A percentile compares a stretch with the other conserved stretches of the same genome.
These are phyloP conservation scores for Macrobrachium nipponense DNA, from an alignment of 1,140 invertebrate species.

Conservation along the genomic window DNA sequence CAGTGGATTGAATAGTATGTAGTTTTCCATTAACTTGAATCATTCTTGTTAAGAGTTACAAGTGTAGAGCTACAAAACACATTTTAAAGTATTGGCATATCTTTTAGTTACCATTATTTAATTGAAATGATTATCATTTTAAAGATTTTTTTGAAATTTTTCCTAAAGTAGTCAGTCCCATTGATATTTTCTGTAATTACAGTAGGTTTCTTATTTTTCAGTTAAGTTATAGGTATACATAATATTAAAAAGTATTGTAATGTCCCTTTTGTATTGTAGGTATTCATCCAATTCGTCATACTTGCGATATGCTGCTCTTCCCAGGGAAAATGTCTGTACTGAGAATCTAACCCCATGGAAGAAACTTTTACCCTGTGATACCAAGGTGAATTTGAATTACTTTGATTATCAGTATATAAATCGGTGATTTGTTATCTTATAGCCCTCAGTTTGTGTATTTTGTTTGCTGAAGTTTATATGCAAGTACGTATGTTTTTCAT, in stretches of 20 bases:
- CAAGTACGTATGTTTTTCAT: too few species aligned
- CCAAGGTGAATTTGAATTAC: conserved; percentile 72
- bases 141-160: neutral
- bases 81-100: too few species aligned
- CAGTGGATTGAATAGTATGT: too few species aligned
- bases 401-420: neutral
- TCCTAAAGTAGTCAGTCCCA: neutral
- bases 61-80: too few species aligned
- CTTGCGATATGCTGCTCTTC: conserved; percentile 87
- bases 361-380: conserved; percentile 93
- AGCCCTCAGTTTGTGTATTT: too few species aligned
- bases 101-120: too few species aligned
- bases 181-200: neutral
- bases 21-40: too few species aligned
- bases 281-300: conserved; percentile 60
- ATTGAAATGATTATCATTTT: too few species aligned
- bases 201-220: conserved; percentile 66
- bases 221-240: conserved; percentile 67
- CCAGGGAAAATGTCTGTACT: conserved; percentile 96
- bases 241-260: conserved; percentile 4
- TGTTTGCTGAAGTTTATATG: too few species aligned
- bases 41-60: too few species aligned
- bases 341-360: conserved; percentile 99
- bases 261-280: conserved; percentile 1
- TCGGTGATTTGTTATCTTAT: too few species aligned